Conservation (phyloP, 2,113 vertebrate genomes). For the Rhynchomys soricoides region DNA sequence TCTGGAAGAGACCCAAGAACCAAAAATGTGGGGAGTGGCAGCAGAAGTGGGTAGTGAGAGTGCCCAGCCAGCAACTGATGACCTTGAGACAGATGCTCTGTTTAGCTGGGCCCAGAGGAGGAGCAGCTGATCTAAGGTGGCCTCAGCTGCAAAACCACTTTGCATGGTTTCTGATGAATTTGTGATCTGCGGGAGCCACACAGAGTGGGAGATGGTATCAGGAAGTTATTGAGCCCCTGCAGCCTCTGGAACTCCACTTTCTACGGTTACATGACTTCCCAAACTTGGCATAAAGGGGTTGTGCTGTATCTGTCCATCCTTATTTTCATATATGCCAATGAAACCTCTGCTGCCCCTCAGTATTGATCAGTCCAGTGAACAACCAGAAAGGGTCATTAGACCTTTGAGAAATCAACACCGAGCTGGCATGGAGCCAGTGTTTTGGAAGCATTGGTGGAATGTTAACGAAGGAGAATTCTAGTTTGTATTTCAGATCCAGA, state of each 20-base stretch:
- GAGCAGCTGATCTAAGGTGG: not conserved
- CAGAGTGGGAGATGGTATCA: not conserved
- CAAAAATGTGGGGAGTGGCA: constrained; percentile 25
- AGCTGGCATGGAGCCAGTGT: not conserved
- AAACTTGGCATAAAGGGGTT: not conserved
- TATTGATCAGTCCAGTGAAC: not conserved
- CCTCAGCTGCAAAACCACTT: not conserved
- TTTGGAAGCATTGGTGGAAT: not conserved
- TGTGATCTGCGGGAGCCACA: not conserved
- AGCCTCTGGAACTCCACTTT: not conserved
- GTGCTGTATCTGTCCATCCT: not conserved
- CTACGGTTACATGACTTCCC: not conserved
- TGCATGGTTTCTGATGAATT: not conserved
- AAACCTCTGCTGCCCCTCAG: not conserved
- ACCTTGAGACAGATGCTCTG: not conserved
- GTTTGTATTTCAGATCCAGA: not conserved
- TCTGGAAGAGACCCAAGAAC: constrained; percentile 53
- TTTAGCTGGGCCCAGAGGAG: not conserved
- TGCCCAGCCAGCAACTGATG: not conserved
- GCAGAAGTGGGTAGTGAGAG: not conserved
- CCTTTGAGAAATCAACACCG: not conserved
- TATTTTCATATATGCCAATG: not conserved
- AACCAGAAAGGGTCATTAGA: not conserved
- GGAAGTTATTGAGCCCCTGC: not conserved
- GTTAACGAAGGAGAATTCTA: not conserved